Evolutionary conservation across 2,888 invertebrate species (phyloP).

Genomic region (Agrotis puta): DNA sequence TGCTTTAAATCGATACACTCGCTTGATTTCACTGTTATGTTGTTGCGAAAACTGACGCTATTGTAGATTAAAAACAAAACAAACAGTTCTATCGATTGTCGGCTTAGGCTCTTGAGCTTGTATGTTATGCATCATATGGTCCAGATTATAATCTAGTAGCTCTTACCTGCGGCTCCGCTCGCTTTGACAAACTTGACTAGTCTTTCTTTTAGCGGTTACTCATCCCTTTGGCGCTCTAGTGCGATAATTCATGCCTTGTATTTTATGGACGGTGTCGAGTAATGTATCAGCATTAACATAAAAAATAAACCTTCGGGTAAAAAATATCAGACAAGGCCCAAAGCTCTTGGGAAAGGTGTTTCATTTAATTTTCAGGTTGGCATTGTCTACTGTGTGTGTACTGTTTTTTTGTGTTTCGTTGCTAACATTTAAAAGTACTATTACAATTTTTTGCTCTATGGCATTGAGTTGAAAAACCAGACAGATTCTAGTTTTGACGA

Average conservation of each 20-base stretch:
- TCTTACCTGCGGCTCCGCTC: slow-evolving; percentile 8
- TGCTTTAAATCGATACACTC: neutral
- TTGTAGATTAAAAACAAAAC: slow-evolving; percentile 5
- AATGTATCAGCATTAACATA: slow-evolving; percentile 23
- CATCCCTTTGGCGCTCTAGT: slow-evolving; percentile 24
- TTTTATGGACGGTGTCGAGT: slow-evolving; percentile 18
- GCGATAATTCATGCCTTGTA: slow-evolving; percentile 34
- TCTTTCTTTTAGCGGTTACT: slow-evolving; percentile 20
- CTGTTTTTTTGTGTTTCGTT: neutral
- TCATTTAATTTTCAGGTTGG: slow-evolving; percentile 7
- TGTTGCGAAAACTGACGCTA: neutral
- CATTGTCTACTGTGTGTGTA: neutral
- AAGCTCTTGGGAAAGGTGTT: neutral
- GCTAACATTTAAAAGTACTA: too few species aligned
- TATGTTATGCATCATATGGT: slow-evolving; percentile 29
- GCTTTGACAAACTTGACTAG: slow-evolving; percentile 30
- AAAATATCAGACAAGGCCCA: slow-evolving; percentile 3
- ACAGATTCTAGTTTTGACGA: too few species aligned
- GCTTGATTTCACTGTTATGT: neutral
- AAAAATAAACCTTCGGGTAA: slow-evolving; percentile 4
- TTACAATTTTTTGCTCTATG: too few species aligned
- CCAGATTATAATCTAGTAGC: slow-evolving; percentile 36
- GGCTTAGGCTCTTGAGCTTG: neutral
- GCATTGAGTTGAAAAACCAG: too few species aligned
- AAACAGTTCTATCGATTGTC: neutral